Evolutionary conservation across 2,113 vertebrate species (phyloP), one percentile per base, ranked within the genome.

Genomic region (Electrona antarctica): DNA sequence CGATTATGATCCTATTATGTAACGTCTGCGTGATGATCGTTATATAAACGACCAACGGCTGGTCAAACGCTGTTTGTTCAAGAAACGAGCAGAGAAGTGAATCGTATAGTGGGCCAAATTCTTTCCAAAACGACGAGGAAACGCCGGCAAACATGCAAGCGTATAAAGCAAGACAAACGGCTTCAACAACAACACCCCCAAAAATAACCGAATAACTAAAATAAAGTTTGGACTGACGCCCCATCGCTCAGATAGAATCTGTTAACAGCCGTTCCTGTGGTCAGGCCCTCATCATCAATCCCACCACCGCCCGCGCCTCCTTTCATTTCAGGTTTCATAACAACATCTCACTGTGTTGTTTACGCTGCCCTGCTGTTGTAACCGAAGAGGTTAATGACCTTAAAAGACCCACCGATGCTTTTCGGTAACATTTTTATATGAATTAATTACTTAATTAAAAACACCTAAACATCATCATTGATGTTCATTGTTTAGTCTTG

Each of bases 1-100:
- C 28, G 84, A 87, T 86, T 82, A 82, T 41, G 33, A 41, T 41
- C 33, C 33, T 41, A 41, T 41, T 41, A 41, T 41, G 33, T 41
- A 41, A 41, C 5, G 33, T 41, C 33, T 41, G 33, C 33, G 33
- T 41, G 33, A 41, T 41, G 33, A 41, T 41, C 33, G 64, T 21
- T 21, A 45, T 21, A 45, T 54, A 74, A 83, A 63, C 7, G 9
- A 2, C 8, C n/a, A 78, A 68, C 41, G 59, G 65, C 41, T 28
- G n/a, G 8, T 52, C 54, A 33, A 48, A 41, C 33, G 33, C 45
- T 79, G 45, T 69, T 73, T 68, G 52, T 58, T 64, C 14, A 67
- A 69, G 50, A 67, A 70, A 79, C 41, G 46, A 69, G 33, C 14
- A 11, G 45, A 79, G 41, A 77, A 62, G 15, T 65, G n/a, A 73